phyloP scores from a whole-genome alignment of 2,113 vertebrate genomes.

The Peromyscus leucopus region DNA sequence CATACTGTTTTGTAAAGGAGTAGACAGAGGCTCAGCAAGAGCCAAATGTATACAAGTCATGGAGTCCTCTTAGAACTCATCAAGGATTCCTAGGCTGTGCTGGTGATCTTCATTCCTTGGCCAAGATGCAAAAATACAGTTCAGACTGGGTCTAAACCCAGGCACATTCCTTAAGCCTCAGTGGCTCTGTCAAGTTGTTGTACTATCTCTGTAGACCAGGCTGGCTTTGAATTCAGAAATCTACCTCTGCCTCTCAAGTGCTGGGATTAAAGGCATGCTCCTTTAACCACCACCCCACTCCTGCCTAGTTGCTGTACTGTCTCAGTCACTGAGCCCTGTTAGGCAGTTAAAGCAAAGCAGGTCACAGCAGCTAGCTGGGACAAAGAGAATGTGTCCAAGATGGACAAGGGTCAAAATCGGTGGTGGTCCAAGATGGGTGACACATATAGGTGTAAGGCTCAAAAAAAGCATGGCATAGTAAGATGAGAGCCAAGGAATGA shows the following conservation, averaged over 20 bases:
- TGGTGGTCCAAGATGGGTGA: background rate
- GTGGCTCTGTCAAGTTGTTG: background rate
- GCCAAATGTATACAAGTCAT: background rate
- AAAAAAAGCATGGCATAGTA: background rate
- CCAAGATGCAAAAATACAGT: background rate
- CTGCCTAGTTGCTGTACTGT: background rate
- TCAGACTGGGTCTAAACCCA: background rate
- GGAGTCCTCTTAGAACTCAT: too few species aligned
- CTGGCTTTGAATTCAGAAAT: background rate
- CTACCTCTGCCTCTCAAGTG: background rate
- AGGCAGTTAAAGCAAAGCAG: constrained; percentile 1
- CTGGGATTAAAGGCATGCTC: background rate
- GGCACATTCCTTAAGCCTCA: background rate
- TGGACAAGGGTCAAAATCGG: background rate
- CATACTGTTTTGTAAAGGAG: constrained; percentile 34
- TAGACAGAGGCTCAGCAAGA: constrained; percentile 47
- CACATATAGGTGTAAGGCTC: background rate
- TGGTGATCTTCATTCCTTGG: too few species aligned
- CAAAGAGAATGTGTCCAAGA: background rate
- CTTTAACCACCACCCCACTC: background rate
- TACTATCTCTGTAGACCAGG: background rate
- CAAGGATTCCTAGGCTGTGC: too few species aligned
- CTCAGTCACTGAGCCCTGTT: background rate
- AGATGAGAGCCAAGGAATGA: constrained; percentile 14
- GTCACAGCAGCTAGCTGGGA: background rate